These are phyloP conservation scores for Oncorhynchus tshawytscha DNA, from an alignment of 2,113 vertebrate species.

Conservation along the genomic window DNA sequence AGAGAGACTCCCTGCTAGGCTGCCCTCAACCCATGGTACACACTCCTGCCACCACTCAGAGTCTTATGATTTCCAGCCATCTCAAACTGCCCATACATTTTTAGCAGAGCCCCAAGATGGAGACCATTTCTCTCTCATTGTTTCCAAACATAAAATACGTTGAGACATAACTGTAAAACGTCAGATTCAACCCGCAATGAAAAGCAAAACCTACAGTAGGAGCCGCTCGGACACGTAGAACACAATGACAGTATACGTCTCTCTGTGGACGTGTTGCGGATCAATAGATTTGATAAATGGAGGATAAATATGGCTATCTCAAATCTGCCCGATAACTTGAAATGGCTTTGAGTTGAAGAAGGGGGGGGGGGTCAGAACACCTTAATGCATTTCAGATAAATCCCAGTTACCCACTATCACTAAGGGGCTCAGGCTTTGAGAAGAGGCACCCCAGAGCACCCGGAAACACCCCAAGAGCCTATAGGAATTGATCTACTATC, in stretches of 20 bases:
- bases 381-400: constrained; percentile 30
- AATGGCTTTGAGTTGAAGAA: constrained; percentile 14
- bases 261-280: background rate
- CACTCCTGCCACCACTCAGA: too few relatives aligned
- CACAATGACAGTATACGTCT: constrained; percentile 11
- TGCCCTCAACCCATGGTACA: too few relatives aligned
- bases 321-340: constrained; percentile 16
- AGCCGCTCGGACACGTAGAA: constrained; percentile 2
- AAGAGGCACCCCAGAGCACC: background rate
- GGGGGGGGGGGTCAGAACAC: constrained; percentile 14
- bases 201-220: background rate
- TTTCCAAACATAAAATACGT: too few relatives aligned
- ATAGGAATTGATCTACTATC: background rate
- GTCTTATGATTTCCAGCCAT: background rate
- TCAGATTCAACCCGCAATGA: background rate
- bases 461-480: background rate
- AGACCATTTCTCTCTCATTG: too few relatives aligned
- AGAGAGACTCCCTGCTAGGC: too few relatives aligned
- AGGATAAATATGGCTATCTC: constrained; percentile 21
- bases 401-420: constrained; percentile 10
- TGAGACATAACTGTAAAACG: background rate
- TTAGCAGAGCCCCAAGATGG: background rate
- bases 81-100: background rate
- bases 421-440: constrained; percentile 16
- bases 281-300: constrained; percentile 38